phyloP scores from a whole-genome alignment of 92 coral and sea anemone genomes.

The Bergia puertoricense region DNA sequence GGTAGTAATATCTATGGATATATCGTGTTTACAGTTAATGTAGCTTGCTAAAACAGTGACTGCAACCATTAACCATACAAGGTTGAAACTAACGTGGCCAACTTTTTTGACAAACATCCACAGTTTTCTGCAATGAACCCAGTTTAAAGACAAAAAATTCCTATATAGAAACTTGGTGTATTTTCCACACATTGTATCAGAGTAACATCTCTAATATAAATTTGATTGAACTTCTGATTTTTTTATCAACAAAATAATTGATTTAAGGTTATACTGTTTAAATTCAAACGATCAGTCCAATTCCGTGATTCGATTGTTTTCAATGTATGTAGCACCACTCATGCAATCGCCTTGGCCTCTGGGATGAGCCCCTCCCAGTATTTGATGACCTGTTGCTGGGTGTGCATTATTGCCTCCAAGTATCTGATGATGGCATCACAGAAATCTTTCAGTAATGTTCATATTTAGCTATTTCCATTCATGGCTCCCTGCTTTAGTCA shows the following conservation, averaged over 20 bases:
- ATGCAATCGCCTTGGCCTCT: slow-evolving; percentile 98
- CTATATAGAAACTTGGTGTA: background rate
- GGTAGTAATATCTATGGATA: too few relatives aligned
- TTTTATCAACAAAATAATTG: slow-evolving; percentile 17
- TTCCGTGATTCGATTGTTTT: background rate
- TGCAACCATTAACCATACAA: background rate
- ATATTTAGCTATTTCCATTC: too few relatives aligned
- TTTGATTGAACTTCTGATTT: background rate
- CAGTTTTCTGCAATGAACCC: background rate
- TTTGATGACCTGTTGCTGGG: slow-evolving; percentile 98
- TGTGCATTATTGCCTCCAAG: slow-evolving; percentile 94
- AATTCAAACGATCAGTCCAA: slow-evolving; percentile 2
- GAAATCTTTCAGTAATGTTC: slow-evolving; percentile 68
- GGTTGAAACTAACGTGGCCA: background rate
- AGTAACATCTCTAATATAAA: background rate
- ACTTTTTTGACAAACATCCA: background rate
- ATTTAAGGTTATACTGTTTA: background rate
- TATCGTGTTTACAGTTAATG: too few relatives aligned
- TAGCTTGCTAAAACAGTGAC: background rate
- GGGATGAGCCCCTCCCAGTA: slow-evolving; percentile 98
- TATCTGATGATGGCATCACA: slow-evolving; percentile 86
- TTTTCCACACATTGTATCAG: slow-evolving; percentile 6
- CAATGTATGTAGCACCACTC: background rate
- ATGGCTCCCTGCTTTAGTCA: too few relatives aligned
- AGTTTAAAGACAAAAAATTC: background rate